A percentile compares a stretch with the other conserved stretches of the same genome.
These are phyloP conservation scores for Monoplex corrugatus DNA, from an alignment of 2,888 invertebrate genomes.

Conservation along the genomic window DNA sequence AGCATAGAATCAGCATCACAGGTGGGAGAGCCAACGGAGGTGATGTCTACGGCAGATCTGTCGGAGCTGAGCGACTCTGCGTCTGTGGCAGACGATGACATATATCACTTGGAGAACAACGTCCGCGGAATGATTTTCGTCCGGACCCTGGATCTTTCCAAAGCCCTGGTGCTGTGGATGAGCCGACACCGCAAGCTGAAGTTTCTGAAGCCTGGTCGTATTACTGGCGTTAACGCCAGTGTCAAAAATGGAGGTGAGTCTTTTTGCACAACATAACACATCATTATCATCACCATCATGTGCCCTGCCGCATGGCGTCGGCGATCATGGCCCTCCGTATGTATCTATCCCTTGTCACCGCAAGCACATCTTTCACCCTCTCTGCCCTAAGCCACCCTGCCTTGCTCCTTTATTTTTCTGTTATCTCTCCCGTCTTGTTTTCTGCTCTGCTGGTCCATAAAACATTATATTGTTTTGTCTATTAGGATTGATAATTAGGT, in stretches of 20 bases:
- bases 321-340: too few relatives aligned
- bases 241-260: constrained; percentile 40
- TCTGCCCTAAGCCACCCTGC: too few relatives aligned
- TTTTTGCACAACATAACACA: too few relatives aligned
- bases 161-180: constrained; percentile 29
- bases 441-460: too few relatives aligned
- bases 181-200: constrained; percentile 32
- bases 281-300: too few relatives aligned
- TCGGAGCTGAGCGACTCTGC: not conserved
- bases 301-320: too few relatives aligned
- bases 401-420: too few relatives aligned
- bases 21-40: not conserved
- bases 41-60: not conserved
- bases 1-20: not conserved
- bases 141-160: constrained; percentile 43
- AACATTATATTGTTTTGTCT: too few relatives aligned
- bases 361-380: too few relatives aligned
- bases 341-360: too few relatives aligned
- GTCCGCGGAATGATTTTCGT: constrained; percentile 49
- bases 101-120: not conserved
- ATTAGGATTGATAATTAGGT: too few relatives aligned
- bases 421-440: too few relatives aligned
- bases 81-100: not conserved
- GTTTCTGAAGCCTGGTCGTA: constrained; percentile 34
- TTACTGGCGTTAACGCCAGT: constrained; percentile 40